Percentiles rank a stretch among this genome's conserved stretches.
phyloP scores from a whole-genome alignment of 2,113 vertebrate genomes.

The Galeopterus variegatus region DNA sequence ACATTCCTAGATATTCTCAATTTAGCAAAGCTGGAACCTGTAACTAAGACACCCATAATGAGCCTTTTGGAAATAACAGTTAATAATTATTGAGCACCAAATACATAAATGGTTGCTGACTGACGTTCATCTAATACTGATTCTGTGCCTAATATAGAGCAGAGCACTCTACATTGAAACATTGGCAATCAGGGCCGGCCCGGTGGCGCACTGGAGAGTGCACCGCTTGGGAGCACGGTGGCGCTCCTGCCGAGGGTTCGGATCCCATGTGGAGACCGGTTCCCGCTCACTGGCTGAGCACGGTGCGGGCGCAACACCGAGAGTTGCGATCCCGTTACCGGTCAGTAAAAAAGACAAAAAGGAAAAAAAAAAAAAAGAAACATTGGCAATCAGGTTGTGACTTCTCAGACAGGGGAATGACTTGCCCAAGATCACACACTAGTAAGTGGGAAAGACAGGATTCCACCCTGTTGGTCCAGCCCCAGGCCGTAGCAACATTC shows the following conservation, averaged over 20 bases:
- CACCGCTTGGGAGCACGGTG: no score
- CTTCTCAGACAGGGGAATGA: background rate
- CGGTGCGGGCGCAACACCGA: no score
- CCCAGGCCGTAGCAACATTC: background rate
- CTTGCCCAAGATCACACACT: background rate
- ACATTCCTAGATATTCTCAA: background rate
- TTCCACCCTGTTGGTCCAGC: background rate
- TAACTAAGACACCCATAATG: background rate
- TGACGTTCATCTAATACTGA: background rate
- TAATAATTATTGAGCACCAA: background rate
- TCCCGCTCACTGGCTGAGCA: no score
- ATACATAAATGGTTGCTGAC: background rate
- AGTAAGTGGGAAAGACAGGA: background rate
- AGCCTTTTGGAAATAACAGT: constrained; percentile 39
- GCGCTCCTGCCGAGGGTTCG: no score
- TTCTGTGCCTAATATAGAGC: background rate
- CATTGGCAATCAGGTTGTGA: background rate
- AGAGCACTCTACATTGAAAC: background rate
- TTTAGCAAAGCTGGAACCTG: constrained; percentile 24
- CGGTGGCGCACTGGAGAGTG: no score
- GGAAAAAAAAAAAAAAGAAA: no score
- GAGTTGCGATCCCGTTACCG: no score
- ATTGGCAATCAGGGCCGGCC: background rate
- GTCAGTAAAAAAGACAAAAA: no score
- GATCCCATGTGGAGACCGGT: no score